Percentiles rank a stretch among this genome's conserved stretches.
Conservation (phyloP, 1,140 invertebrate species). For the Eumaeus atala region DNA sequence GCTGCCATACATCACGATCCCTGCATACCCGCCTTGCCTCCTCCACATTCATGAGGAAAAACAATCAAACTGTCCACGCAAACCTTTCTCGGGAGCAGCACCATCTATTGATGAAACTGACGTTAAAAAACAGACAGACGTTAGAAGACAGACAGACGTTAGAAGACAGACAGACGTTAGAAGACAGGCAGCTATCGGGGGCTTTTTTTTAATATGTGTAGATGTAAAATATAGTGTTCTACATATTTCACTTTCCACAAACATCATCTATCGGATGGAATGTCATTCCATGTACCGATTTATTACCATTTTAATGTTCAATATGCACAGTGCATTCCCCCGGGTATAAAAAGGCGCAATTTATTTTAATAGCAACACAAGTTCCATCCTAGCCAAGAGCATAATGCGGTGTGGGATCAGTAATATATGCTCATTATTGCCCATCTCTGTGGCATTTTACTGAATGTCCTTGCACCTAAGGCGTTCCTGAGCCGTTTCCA, state of each 20-base stretch:
- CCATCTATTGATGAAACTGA: no score
- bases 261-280: background rate
- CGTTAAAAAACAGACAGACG: no score
- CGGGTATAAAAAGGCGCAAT: slow-evolving; percentile 13
- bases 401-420: slow-evolving; percentile 14
- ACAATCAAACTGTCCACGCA: no score
- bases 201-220: no score
- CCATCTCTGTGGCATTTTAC: background rate
- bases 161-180: no score
- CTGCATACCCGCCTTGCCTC: no score
- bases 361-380: slow-evolving; percentile 13
- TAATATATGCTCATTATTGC: slow-evolving; percentile 4
- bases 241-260: background rate
- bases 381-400: slow-evolving; percentile 10
- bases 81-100: no score
- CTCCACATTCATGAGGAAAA: no score
- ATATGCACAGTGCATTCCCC: background rate
- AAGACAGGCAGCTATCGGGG: no score
- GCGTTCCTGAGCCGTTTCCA: background rate
- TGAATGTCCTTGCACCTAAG: background rate
- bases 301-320: slow-evolving; percentile 3
- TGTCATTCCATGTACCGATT: background rate
- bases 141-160: no score
- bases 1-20: no score
- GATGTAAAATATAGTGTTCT: no score